Evolutionary conservation across 2,888 invertebrate genomes (phyloP).

Genomic region (Lucinisca nassula): DNA sequence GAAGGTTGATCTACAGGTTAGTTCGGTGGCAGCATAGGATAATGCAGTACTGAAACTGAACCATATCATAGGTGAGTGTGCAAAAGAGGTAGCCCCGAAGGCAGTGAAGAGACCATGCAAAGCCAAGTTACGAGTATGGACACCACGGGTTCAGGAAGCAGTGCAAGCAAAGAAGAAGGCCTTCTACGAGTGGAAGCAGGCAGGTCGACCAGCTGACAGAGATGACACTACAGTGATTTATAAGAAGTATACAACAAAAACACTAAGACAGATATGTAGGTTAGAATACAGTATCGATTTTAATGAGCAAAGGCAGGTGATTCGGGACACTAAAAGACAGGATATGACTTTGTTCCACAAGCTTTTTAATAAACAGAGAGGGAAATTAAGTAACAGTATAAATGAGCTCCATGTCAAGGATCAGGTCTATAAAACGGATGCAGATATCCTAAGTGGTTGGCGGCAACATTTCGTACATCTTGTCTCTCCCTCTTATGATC

Average conservation of each 20-base stretch:
- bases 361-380: not conserved
- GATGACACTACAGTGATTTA: not conserved
- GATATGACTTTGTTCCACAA: conserved; percentile 17
- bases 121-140: conserved; percentile 6
- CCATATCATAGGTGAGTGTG: not conserved
- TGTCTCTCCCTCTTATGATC: not conserved
- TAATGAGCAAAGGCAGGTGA: not conserved
- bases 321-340: not conserved
- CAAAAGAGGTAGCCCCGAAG: not conserved
- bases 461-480: not conserved
- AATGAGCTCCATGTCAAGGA: not conserved
- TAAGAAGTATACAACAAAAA: not conserved
- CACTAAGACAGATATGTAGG: not conserved
- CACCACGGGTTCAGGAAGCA: not conserved
- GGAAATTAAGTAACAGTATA: not conserved
- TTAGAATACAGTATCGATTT: not conserved
- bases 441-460: conserved; percentile 3
- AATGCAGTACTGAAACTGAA: not conserved
- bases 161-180: not conserved
- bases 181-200: not conserved
- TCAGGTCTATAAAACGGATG: not conserved
- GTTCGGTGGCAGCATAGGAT: not conserved
- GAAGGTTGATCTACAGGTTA: not conserved
- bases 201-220: not conserved
- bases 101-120: not conserved